phyloP scores from a whole-genome alignment of 1,140 invertebrate genomes.

The Philotrypesis tridentata region DNA sequence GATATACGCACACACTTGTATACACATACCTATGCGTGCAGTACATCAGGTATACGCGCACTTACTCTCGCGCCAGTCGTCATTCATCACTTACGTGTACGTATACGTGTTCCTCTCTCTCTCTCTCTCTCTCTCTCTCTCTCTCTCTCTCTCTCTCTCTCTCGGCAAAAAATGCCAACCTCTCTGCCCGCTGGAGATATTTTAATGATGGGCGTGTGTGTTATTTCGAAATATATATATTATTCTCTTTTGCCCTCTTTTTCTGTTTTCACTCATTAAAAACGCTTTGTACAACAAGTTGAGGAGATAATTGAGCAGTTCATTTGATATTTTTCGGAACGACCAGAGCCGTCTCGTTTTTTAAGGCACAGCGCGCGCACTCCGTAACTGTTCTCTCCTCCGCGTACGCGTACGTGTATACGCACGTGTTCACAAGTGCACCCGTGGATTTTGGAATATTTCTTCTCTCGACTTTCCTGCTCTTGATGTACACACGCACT shows the following conservation, averaged over 20 bases:
- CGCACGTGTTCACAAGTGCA: too few species aligned
- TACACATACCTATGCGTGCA: background rate
- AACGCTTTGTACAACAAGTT: background rate
- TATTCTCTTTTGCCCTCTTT: background rate
- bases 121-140: too few species aligned
- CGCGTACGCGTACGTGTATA: too few species aligned
- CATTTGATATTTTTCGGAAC: background rate
- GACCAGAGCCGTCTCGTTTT: too few species aligned
- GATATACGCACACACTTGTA: too few species aligned
- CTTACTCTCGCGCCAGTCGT: background rate
- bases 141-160: too few species aligned
- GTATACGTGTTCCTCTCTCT: too few species aligned
- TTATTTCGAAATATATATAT: background rate
- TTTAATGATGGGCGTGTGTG: slow-evolving; percentile 23
- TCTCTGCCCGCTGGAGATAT: background rate
- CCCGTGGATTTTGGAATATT: too few species aligned
- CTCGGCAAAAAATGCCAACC: background rate
- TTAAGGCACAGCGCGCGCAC: too few species aligned
- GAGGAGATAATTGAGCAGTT: background rate
- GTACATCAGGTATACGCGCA: background rate
- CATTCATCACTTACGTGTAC: background rate
- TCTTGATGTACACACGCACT: too few species aligned
- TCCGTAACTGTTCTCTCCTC: too few species aligned
- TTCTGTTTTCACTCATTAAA: background rate
- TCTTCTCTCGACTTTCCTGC: too few species aligned